Conservation (phyloP, 2,888 invertebrate species). For the Phaonia tiefii region DNA sequence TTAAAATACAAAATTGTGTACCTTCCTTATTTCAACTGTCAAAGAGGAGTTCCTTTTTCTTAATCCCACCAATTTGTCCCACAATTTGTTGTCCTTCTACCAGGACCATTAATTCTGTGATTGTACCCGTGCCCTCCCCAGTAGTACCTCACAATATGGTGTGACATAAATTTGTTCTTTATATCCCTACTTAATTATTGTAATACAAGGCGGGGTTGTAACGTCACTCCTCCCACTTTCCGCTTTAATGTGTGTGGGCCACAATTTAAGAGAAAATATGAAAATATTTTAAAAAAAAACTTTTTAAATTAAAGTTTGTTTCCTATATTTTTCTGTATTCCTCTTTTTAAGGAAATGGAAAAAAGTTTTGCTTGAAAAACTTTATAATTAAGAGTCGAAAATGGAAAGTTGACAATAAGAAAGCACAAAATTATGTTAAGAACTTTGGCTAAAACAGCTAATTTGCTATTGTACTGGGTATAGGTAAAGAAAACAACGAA, state of each 20-base stretch:
- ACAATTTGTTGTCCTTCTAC: neutral
- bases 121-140: neutral
- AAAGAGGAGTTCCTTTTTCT: neutral
- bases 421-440: no score
- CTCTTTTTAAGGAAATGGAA: conserved; percentile 11
- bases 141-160: neutral
- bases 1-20: no score
- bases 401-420: neutral
- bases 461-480: no score
- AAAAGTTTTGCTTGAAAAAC: conserved; percentile 43
- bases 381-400: conserved; percentile 53
- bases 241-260: no score
- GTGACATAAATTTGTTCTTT: neutral
- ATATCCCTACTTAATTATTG: conserved; percentile 1
- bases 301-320: conserved; percentile 42
- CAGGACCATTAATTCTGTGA: conserved; percentile 11
- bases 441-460: no score
- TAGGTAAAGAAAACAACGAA: no score
- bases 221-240: no score
- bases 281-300: no score
- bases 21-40: no score
- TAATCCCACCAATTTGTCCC: no score
- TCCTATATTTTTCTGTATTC: neutral
- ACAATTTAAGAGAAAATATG: conserved; percentile 7
- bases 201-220: no score